Evolutionary conservation across 2,888 invertebrate genomes (phyloP).

Genomic region (Chaetogeoica ovagalla): DNA sequence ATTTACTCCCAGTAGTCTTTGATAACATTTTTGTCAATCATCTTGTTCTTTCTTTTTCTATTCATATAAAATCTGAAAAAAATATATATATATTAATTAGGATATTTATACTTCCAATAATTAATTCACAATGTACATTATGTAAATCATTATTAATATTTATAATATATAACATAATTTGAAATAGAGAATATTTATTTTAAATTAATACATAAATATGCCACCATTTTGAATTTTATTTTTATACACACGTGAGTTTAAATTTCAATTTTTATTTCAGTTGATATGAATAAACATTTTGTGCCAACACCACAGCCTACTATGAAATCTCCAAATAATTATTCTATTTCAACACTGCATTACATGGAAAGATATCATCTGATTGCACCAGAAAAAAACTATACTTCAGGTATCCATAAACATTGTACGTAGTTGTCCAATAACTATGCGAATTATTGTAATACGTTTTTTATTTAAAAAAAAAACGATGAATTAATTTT

Average conservation of each 20-base stretch:
- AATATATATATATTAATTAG: neutral
- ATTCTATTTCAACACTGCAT: constrained; percentile 73
- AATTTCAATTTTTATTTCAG: constrained; percentile 20
- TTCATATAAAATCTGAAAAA: constrained; percentile 11
- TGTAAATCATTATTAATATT: neutral
- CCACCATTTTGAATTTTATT: neutral
- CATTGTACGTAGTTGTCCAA: neutral
- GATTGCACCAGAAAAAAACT: constrained; percentile 33
- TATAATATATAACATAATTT: neutral
- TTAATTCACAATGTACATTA: no score
- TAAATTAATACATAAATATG: neutral
- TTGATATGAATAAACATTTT: constrained; percentile 47
- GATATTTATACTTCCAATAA: no score
- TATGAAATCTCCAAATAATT: constrained; percentile 61
- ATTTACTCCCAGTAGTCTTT: neutral
- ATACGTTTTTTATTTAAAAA: neutral
- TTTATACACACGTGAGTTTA: neutral
- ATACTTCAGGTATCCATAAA: constrained; percentile 16
- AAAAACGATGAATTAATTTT: no score
- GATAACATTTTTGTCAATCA: neutral
- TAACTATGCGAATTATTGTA: neutral
- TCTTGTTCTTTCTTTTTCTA: neutral
- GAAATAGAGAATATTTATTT: neutral
- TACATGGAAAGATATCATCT: constrained; percentile 70
- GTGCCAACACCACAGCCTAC: constrained; percentile 22